Base-by-base conservation (phyloP, 2,797 vertebrate species). In the Sebastes elongatus region DNA sequence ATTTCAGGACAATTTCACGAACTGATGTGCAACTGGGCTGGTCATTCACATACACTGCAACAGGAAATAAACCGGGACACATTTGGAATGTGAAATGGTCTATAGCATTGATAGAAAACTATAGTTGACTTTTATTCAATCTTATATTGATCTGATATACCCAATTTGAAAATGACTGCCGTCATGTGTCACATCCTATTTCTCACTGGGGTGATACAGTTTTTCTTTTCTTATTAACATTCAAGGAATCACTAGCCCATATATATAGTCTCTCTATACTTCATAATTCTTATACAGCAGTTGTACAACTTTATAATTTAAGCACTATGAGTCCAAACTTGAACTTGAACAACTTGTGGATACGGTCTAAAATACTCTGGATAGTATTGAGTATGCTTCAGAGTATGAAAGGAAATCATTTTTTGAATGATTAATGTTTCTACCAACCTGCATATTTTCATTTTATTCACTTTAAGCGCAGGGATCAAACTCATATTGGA, bases 41-140 rank as follows among this genome's bases (percentile, higher is more conserved):
- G 1, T 52, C 46, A 52, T 52, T 52, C 46, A 52, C 46, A 52
- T 52, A 52, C 18, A 52, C 46, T 52, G 46, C 46, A 49, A 49
- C 46, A 49, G 7, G 46, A 20, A 49, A 49, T 20, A 49, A 49
- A 49, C 7, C 0, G 8, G 46, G 46, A n/a, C 46, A 52, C 46
- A 52, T 52, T 52, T 52, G 18, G 18, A 52, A 52, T 52, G 8
- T 52, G 18, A 52, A 52, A 52, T 52, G 46, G 46, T 52, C 46
- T 35, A 35, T 35, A 13, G 32, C 20, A 14, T 55, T 56, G 20
- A 59, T 8, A 64, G 28, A 59, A 69, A 78, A 55, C 20, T 27
- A 59, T n/a, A 6, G 6, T 14, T 65, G 57, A 64, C 30, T 33
- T 78, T 78, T 69, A 72, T 60, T 75, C 55, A 71, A 67, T 71